These are phyloP conservation scores for Aphelocoma californica DNA, from an alignment of 2,797 vertebrate genomes.

Conservation along the genomic window DNA sequence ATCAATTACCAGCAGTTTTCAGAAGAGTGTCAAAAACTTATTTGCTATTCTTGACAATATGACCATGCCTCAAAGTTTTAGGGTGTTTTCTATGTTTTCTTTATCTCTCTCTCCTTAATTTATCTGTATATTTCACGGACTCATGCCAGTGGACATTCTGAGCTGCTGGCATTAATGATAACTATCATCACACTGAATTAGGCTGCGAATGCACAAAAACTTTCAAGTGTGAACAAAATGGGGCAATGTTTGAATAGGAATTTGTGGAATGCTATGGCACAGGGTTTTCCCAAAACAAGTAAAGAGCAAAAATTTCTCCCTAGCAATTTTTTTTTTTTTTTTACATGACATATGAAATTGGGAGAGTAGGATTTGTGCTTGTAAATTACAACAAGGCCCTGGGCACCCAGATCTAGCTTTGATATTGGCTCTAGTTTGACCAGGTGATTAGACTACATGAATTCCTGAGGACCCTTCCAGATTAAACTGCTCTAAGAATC, in stretches of 20 bases:
- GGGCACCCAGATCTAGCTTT: neutral
- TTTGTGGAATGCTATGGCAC: neutral
- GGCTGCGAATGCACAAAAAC: constrained; percentile 1
- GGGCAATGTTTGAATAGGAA: neutral
- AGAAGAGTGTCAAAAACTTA: neutral
- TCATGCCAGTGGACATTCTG: constrained; percentile 6
- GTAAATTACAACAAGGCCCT: neutral
- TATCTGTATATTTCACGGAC: constrained; percentile 38
- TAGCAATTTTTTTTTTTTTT: neutral
- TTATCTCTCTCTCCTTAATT: neutral
- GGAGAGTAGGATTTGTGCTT: neutral
- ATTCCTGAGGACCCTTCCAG: neutral
- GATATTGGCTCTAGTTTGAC: neutral
- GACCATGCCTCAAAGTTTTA: constrained; percentile 7
- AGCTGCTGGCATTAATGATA: neutral
- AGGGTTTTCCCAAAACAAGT: neutral
- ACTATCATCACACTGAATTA: constrained; percentile 27
- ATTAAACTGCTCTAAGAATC: neutral
- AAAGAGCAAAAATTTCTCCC: neutral
- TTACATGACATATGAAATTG: neutral
- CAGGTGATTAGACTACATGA: neutral
- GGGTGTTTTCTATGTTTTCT: constrained; percentile 40
- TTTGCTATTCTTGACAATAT: constrained; percentile 44
- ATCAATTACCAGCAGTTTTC: constrained; percentile 38
- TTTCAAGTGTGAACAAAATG: neutral